Percentiles rank a stretch among this genome's conserved stretches.
Evolutionary conservation across 2,888 invertebrate genomes (phyloP).

Genomic region (Acrobasis consociella): DNA sequence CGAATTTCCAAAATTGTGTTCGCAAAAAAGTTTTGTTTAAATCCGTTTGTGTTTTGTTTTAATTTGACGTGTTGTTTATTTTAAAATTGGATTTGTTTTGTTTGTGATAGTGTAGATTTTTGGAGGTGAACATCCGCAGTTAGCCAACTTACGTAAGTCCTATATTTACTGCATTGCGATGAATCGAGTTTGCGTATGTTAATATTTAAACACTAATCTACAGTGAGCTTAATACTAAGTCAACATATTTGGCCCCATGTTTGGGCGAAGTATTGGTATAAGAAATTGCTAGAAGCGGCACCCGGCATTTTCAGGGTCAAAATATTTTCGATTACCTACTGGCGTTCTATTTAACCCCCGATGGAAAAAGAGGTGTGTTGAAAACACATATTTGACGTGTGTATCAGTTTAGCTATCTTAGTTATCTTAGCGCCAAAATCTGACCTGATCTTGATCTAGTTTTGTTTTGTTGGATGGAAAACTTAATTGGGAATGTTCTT

Average conservation of each 20-base stretch:
- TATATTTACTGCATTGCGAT: slow-evolving; percentile 77
- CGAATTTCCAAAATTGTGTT: slow-evolving; percentile 50
- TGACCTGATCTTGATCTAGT: too few relatives aligned
- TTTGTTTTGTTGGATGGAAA: too few relatives aligned
- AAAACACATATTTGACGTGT: too few relatives aligned
- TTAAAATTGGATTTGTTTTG: slow-evolving; percentile 44
- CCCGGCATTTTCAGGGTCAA: not conserved
- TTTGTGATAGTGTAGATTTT: slow-evolving; percentile 50
- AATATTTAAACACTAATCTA: slow-evolving; percentile 14
- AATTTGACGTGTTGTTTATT: slow-evolving; percentile 42
- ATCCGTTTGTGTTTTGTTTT: slow-evolving; percentile 42
- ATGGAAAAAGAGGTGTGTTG: too few relatives aligned
- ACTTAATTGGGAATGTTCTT: not conserved
- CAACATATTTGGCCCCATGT: not conserved
- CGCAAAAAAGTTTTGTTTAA: slow-evolving; percentile 38
- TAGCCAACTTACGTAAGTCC: slow-evolving; percentile 75
- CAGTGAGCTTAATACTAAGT: slow-evolving; percentile 1
- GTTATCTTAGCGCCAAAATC: too few relatives aligned
- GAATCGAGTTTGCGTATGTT: slow-evolving; percentile 31
- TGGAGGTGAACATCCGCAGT: slow-evolving; percentile 49
- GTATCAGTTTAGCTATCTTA: too few relatives aligned
- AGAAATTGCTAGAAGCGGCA: slow-evolving; percentile 7
- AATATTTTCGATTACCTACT: not conserved
- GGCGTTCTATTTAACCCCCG: too few relatives aligned
- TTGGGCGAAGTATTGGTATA: not conserved